Conservation (phyloP, 1,140 invertebrate species). For the Procambarus clarkii region DNA sequence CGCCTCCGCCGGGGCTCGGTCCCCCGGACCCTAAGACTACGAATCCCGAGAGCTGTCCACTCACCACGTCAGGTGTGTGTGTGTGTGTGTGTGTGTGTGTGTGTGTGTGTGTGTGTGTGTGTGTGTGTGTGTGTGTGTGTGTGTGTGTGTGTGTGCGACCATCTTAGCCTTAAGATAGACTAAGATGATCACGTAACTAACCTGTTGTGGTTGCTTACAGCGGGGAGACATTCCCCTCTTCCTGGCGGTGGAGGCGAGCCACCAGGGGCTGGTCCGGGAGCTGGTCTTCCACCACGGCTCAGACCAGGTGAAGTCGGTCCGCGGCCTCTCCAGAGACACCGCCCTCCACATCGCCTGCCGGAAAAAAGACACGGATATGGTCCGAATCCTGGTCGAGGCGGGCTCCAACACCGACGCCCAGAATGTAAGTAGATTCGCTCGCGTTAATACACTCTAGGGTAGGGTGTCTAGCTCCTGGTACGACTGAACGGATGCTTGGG, state of each 20-base stretch:
- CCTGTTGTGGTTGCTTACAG: constrained; percentile 77
- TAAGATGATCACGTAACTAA: neutral
- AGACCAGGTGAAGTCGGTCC: constrained; percentile 84
- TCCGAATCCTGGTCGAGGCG: constrained; percentile 92
- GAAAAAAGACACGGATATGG: constrained; percentile 91
- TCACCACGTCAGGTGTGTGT: too few relatives aligned
- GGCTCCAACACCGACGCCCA: constrained; percentile 92
- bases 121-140: neutral
- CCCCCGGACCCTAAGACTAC: too few relatives aligned
- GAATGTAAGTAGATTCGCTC: constrained; percentile 84
- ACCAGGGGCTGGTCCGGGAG: constrained; percentile 93
- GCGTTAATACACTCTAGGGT: too few relatives aligned
- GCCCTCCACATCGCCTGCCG: constrained; percentile 93
- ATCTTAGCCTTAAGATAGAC: too few relatives aligned
- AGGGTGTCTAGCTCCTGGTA: too few relatives aligned
- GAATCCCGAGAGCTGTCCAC: too few relatives aligned
- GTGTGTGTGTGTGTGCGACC: too few relatives aligned
- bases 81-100: too few relatives aligned
- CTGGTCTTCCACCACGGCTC: constrained; percentile 84
- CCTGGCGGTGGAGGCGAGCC: constrained; percentile 93
- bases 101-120: neutral
- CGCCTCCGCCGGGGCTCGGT: too few relatives aligned
- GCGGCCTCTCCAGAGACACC: constrained; percentile 80
- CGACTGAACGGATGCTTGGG: too few relatives aligned
- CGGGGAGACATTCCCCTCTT: constrained; percentile 94